Evolutionary conservation across 2,797 vertebrate species (phyloP), one percentile per base, ranked within the genome.

Genomic region (Mormyrus hasselquistii): DNA sequence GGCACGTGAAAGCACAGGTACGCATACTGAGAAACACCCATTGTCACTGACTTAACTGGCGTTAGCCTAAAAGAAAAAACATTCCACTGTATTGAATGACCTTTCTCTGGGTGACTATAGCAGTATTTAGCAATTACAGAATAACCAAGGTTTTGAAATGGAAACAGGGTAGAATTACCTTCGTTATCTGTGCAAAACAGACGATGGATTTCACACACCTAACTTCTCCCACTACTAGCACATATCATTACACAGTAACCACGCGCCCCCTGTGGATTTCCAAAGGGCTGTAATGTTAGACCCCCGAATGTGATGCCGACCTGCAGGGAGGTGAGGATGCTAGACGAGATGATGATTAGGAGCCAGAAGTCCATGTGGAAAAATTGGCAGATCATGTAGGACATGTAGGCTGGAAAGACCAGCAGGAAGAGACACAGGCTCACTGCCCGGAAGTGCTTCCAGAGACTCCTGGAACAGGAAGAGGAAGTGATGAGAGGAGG

Each of bases 321-420:
- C 98, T 99, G 98, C 91, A 99, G 97, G 34, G 98, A 99, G 53
- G 99, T 99, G 88, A 99, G 97, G 93, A 99, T 98, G 93, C 98
- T 99, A 92, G 98, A 99, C 87, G 98, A 99, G 93, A 99, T 99
- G 92, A 99, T 99, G 93, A 99, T 99, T 90, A 99, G 96, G 83
- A 99, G 96, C 99, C 98, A 99, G 94, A 99, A 99, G 93, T 99
- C 98, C 98, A 99, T 99, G 95, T 99, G 98, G 95, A 99, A 99
- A 95, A 99, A 99, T 90, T 99, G 98, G 94, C 98, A 99, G 92
- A 99, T 99, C 98, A 99, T 99, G 91, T 98, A 99, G 88, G 98
- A 98, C 99, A 99, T 99, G 91, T 99, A 99, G 0, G 99, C 97
- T 0, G 99, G 98, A 92, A 99, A 99, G 89, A 99, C 95, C 0